Evolutionary conservation across 1,140 invertebrate genomes (phyloP), one percentile per base, ranked within the genome.

Genomic region (Lordiphosa clarofinis): DNA sequence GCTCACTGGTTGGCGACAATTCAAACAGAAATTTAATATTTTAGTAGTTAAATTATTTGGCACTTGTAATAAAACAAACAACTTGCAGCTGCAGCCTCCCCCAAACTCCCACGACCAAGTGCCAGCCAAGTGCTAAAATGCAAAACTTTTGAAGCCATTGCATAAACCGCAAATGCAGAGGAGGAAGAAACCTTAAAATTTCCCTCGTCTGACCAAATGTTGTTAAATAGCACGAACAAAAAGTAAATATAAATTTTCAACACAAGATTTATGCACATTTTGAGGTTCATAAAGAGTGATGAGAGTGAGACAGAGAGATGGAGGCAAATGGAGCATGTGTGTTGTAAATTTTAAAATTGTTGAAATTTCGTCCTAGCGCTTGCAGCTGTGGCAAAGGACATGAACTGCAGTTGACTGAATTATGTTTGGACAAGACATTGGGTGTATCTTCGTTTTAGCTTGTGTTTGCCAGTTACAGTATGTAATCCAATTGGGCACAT

Each of bases 51-150:
- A 81, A 82, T 82, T 84, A 82, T 82, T 82, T 82, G 76, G 78
- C 78, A 82, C 76, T 82, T 82, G 76, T 68, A 84, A 82, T 82
- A 82, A 82, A 82, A 84, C 76, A 82, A 82, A 81, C 76, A 81
- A 81, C 62, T 70, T 70, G 57, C 62, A 73, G 63, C 42, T 67
- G 49, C 58, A 42, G 33, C 38, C 21, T 12, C n/a, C n/a, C 42
- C 21, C 56, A 56, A 38, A 46, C 37, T 37, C 37, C 37, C 48
- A 44, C 53, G 55, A 56, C 68, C 76, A 82, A 82, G 58, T 72
- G 67, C 59, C 76, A 73, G 21, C 21, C 21, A 21, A 82, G 76
- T 81, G 76, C 68, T 72, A 82, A 76, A 82, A 82, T 82, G 76
- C 56, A 84, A 82, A 82, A 84, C 59, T 82, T 81, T 82, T 39